These are phyloP conservation scores for Heliconius hortense DNA, from an alignment of 2,888 invertebrate species.

Conservation along the genomic window DNA sequence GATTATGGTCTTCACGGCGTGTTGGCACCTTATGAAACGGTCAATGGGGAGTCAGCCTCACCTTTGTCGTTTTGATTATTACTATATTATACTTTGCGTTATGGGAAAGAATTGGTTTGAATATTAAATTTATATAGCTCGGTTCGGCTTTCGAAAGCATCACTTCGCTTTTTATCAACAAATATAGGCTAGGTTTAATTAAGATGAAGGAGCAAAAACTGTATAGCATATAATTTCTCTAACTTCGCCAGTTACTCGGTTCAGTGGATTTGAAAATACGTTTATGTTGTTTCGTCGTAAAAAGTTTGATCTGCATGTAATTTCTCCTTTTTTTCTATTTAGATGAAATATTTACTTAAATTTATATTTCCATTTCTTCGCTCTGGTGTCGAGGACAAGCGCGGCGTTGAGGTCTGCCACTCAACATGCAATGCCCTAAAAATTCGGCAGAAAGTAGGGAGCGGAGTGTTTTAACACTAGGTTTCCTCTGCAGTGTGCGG, in stretches of 20 bases:
- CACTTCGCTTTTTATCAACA: constrained; percentile 24
- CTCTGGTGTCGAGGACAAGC: too few species aligned
- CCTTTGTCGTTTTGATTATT: constrained; percentile 68
- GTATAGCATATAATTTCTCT: constrained; percentile 59
- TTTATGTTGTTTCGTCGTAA: constrained; percentile 26
- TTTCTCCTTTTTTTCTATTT: not conserved
- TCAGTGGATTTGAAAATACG: constrained; percentile 51
- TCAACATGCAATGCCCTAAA: too few species aligned
- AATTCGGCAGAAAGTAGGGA: too few species aligned
- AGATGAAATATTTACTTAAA: too few species aligned
- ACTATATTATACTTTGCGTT: constrained; percentile 63
- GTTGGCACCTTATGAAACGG: constrained; percentile 72
- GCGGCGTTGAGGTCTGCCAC: too few species aligned
- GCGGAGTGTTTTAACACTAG: too few species aligned
- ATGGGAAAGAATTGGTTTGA: constrained; percentile 61
- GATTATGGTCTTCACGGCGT: constrained; percentile 75
- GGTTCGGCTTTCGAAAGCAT: constrained; percentile 11
- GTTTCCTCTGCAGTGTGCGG: too few species aligned
- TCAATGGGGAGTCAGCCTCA: constrained; percentile 72
- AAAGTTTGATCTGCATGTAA: constrained; percentile 35
- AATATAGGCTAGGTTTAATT: constrained; percentile 55
- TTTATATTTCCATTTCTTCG: too few species aligned
- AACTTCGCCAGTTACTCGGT: constrained; percentile 61
- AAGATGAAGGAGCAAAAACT: constrained; percentile 60
- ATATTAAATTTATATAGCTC: constrained; percentile 35